Base-by-base conservation (phyloP, 2,113 vertebrate genomes). In the Xiphophorus couchianus region DNA sequence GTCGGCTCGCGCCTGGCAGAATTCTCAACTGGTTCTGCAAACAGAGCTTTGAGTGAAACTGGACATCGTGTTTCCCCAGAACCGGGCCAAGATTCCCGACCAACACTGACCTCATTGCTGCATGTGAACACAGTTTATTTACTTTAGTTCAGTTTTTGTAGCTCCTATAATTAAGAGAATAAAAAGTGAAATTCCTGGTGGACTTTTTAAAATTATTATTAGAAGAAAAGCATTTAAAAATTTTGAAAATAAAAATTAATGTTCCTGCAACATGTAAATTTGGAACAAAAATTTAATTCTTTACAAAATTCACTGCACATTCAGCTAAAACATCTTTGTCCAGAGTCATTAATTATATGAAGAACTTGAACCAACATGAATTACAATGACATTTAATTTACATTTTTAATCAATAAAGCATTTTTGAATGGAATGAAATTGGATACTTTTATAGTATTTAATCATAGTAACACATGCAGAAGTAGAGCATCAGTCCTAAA, bases 11-110 rank as follows among this genome's bases (percentile, higher is more conserved):
- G 22, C 67, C 63, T 81, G 78, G 27, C 33, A 76, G 48, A 13
- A 10, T 11, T 42, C 62, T 54, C 70, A 86, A 77, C 62, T 84
- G 68, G 69, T n/a, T 63, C 13, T 35, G 31, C 1, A 74, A 62
- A 67, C 28, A 33, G 35, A 67, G 25, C 13, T 31, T 67, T 13
- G 0, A 61, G 51, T 69, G 58, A 54, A 39, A 65, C 31, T 2
- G 42, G 3, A 79, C 28, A 1, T 25, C 5, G 6, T 58, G 73
- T 71, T 61, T 69, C 14, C 19, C 28, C 31, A 22, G 44, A 63
- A 9, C 48, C 71, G 58, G 30, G 73, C 68, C 61, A 74, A 60
- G 44, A 51, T 64, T 68, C 15, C 13, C 7, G 17, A 54, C 48
- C 48, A 54, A 22, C 51, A 25, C 17, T 58, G 51, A 58, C 25